A percentile compares a stretch with the other conserved stretches of the same genome.
phyloP scores from a whole-genome alignment of 1,140 invertebrate genomes.

The Panulirus ornatus region DNA sequence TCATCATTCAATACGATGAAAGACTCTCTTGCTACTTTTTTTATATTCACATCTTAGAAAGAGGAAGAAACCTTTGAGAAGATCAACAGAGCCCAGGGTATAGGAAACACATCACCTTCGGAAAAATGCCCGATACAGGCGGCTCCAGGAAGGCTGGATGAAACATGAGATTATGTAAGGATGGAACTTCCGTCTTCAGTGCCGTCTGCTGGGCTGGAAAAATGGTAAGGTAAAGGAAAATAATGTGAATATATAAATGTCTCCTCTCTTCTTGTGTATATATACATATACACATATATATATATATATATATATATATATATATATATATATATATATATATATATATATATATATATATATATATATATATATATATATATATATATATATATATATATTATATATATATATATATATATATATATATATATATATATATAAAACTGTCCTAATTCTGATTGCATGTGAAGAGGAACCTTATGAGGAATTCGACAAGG shows the following conservation, averaged over 20 bases:
- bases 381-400: conserved; percentile 48
- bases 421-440: conserved; percentile 48
- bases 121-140: neutral
- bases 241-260: neutral
- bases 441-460: neutral
- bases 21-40: neutral
- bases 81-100: neutral
- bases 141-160: neutral
- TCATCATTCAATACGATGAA: neutral
- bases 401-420: conserved; percentile 50
- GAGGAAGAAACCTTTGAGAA: neutral
- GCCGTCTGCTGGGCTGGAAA: neutral
- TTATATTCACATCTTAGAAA: neutral
- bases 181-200: neutral
- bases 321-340: conserved; percentile 41
- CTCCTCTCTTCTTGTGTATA: neutral
- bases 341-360: conserved; percentile 41
- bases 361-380: conserved; percentile 29
- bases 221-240: neutral
- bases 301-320: conserved; percentile 19
- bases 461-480: too few species aligned
- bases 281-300: neutral
- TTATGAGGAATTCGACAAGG: too few species aligned
- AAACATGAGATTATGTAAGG: neutral
- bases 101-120: neutral